phyloP scores from a whole-genome alignment of 92 coral and sea anemone genomes.

The Plumapathes pennacea region DNA sequence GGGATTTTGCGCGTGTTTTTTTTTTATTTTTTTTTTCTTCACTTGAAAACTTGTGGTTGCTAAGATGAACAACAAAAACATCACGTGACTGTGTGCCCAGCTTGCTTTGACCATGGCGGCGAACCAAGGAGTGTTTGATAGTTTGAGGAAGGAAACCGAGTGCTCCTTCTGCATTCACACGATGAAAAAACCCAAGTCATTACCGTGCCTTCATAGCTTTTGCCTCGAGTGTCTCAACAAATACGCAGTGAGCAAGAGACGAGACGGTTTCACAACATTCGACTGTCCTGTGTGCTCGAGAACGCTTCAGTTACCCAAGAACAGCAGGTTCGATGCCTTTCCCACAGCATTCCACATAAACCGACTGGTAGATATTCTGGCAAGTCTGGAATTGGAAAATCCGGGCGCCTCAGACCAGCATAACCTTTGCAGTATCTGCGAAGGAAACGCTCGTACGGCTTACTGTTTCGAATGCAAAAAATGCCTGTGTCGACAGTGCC shows the following conservation, averaged over 20 bases:
- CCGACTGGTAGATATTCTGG: constrained; percentile 4
- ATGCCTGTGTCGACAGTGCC: neutral
- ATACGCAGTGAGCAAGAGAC: neutral
- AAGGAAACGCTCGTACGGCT: neutral
- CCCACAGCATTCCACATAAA: constrained; percentile 3
- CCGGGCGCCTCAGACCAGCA: constrained; percentile 4
- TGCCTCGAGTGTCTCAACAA: constrained; percentile 13
- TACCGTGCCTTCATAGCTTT: constrained; percentile 3
- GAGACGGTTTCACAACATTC: neutral
- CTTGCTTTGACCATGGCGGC: no score
- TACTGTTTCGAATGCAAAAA: constrained; percentile 15
- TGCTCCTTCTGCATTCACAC: neutral
- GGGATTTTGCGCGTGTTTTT: no score
- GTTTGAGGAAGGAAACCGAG: neutral
- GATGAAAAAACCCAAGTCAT: neutral
- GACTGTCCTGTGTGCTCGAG: constrained; percentile 2
- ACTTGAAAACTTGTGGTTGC: no score
- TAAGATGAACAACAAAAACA: no score
- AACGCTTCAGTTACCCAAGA: neutral
- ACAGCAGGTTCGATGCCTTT: neutral
- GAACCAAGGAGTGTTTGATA: neutral
- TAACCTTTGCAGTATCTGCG: neutral
- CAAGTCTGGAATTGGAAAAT: neutral
- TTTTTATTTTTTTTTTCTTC: no score
- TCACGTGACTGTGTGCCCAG: no score